Evolutionary conservation across 2,888 invertebrate species (phyloP).

Genomic region (Nezara viridula): DNA sequence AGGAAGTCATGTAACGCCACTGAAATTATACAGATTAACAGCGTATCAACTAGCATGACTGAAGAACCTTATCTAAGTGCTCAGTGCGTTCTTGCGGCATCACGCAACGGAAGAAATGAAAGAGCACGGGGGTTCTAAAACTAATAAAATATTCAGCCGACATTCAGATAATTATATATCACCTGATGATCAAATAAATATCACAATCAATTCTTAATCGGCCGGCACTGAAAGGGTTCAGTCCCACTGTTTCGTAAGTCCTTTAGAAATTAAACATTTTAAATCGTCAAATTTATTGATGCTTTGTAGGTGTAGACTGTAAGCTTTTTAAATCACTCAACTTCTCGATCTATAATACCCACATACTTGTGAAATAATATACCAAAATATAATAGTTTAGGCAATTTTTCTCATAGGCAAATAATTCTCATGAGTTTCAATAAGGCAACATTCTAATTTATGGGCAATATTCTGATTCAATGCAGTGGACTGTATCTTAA

Average conservation of each 20-base stretch:
- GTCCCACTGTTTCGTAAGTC: background rate
- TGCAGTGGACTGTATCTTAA: too few relatives aligned
- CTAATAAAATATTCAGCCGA: background rate
- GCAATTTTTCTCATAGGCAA: too few relatives aligned
- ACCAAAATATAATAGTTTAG: too few relatives aligned
- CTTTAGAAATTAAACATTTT: background rate
- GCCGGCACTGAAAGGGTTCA: background rate
- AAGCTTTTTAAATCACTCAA: too few relatives aligned
- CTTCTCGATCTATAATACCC: too few relatives aligned
- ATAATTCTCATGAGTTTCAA: too few relatives aligned
- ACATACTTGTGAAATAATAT: too few relatives aligned
- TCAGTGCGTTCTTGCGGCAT: background rate
- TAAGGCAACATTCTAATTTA: too few relatives aligned
- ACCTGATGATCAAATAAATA: background rate
- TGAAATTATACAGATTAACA: background rate
- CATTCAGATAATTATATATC: background rate
- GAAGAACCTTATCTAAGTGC: background rate
- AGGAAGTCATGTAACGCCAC: background rate
- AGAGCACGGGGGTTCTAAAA: background rate
- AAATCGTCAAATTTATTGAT: background rate
- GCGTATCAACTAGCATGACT: conserved; percentile 2
- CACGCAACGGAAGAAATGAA: background rate
- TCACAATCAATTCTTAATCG: background rate
- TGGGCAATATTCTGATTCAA: too few relatives aligned
- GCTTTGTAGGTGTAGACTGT: too few relatives aligned